Conservation (phyloP, 35 echinoderm and acorn worm species). For the Ophiothrix spiculata region DNA sequence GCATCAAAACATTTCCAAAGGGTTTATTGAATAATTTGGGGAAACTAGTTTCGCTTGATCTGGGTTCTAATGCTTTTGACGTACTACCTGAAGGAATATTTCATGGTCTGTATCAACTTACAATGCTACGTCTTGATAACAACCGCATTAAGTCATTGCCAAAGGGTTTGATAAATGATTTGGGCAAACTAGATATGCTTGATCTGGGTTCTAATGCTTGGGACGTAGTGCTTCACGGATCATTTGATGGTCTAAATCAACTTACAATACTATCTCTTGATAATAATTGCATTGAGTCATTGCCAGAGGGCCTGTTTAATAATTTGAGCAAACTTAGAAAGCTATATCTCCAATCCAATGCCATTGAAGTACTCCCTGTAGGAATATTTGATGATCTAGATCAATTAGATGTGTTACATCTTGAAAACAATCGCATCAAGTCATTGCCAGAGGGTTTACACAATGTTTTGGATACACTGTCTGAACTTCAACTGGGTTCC, state of each 20-base stretch:
- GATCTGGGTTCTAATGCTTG: background rate
- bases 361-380: background rate
- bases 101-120: background rate
- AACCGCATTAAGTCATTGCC: background rate
- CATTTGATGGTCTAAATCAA: background rate
- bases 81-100: background rate
- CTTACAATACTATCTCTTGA: background rate
- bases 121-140: background rate
- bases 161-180: background rate
- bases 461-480: background rate
- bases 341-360: background rate
- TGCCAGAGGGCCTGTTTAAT: background rate
- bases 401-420: background rate
- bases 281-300: background rate
- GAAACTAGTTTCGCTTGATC: background rate
- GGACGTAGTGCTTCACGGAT: background rate
- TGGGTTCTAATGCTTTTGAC: background rate
- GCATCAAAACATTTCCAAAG: background rate
- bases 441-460: background rate
- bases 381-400: background rate
- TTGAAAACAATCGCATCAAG: background rate
- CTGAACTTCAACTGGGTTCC: background rate
- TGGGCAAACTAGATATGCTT: background rate
- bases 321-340: background rate
- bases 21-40: background rate